Evolutionary conservation across 2,888 invertebrate genomes (phyloP).

Genomic region (Argynnis bischoffii): DNA sequence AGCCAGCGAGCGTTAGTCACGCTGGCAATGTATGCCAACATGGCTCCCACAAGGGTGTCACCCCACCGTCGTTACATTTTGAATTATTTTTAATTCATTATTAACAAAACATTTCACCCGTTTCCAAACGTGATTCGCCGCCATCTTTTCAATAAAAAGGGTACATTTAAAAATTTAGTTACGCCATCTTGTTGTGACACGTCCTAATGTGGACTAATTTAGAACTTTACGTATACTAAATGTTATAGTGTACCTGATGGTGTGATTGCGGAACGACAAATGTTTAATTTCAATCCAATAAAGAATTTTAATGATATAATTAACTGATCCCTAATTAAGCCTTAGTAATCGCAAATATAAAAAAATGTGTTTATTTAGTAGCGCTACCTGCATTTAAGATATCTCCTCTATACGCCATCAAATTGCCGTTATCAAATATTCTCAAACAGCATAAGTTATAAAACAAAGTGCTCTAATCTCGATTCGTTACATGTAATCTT

Average conservation of each 20-base stretch:
- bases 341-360: neutral
- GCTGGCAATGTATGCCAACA: conserved; percentile 73
- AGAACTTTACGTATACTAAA: conserved; percentile 32
- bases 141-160: conserved; percentile 59
- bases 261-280: neutral
- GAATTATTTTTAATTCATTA: conserved; percentile 78
- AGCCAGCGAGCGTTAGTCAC: conserved; percentile 56
- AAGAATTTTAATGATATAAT: neutral
- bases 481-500: conserved; percentile 8
- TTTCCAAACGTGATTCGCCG: conserved; percentile 80
- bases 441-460: conserved; percentile 8
- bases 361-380: neutral
- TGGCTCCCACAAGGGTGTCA: conserved; percentile 59
- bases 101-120: conserved; percentile 80
- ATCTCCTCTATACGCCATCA: neutral
- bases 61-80: conserved; percentile 61
- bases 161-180: conserved; percentile 41
- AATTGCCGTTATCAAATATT: conserved; percentile 2
- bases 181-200: conserved; percentile 62
- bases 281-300: neutral
- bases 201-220: conserved; percentile 53
- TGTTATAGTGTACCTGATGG: neutral
- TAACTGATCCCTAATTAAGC: conserved; percentile 2
- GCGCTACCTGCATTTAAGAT: conserved; percentile 14
- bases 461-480: conserved; percentile 16